Conservation (phyloP, 2,888 invertebrate species). For the Acleris cristana region DNA sequence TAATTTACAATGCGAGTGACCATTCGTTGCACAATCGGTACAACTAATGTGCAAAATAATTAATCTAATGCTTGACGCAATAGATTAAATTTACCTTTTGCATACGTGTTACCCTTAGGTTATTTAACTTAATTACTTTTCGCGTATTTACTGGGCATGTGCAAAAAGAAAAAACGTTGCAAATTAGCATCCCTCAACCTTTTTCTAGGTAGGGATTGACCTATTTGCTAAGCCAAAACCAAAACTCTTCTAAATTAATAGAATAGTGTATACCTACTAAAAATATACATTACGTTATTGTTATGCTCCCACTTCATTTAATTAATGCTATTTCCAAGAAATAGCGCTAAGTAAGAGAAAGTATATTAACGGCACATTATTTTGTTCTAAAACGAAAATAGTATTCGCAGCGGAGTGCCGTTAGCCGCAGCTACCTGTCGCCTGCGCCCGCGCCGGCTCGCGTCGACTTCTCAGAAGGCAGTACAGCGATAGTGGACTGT, state of each 20-base stretch:
- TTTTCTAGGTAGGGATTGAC: too few species aligned
- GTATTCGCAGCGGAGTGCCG: conserved; percentile 74
- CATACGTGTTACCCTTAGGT: conserved; percentile 1
- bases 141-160: too few species aligned
- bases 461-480: conserved; percentile 74
- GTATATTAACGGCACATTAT: conserved; percentile 67
- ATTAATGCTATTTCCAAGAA: conserved; percentile 49
- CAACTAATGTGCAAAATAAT: conserved; percentile 36
- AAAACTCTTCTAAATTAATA: too few species aligned
- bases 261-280: neutral
- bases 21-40: conserved; percentile 26
- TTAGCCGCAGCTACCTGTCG: conserved; percentile 78
- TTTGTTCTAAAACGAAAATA: conserved; percentile 69
- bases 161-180: too few species aligned
- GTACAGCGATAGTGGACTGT: conserved; percentile 77
- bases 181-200: too few species aligned
- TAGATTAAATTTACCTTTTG: conserved; percentile 9
- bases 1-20: conserved; percentile 7
- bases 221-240: too few species aligned
- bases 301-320: conserved; percentile 31
- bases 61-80: conserved; percentile 37
- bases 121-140: neutral
- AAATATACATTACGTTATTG: neutral
- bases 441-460: conserved; percentile 47
- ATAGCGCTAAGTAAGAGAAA: conserved; percentile 52